phyloP scores from a whole-genome alignment of 2,888 invertebrate species.

The Tachina fera region DNA sequence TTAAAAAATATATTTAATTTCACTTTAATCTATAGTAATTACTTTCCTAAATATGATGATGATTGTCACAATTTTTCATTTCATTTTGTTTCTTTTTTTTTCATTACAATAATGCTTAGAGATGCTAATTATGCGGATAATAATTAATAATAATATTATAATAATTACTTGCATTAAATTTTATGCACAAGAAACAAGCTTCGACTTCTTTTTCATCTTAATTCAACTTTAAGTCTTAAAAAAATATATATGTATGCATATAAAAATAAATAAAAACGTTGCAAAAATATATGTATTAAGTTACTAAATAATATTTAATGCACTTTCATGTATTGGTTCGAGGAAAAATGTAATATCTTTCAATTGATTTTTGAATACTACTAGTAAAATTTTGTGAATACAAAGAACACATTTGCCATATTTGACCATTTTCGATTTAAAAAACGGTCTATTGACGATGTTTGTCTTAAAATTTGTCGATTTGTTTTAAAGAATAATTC shows the following conservation, averaged over 20 bases:
- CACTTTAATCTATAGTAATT: constrained; percentile 67
- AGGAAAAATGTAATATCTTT: constrained; percentile 34
- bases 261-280: constrained; percentile 8
- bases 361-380: not conserved
- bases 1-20: constrained; percentile 53
- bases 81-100: constrained; percentile 24
- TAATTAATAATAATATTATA: constrained; percentile 53
- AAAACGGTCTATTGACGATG: no score
- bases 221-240: constrained; percentile 18
- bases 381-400: not conserved
- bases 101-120: constrained; percentile 1
- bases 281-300: constrained; percentile 16
- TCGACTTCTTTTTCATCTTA: constrained; percentile 11
- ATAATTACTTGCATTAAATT: constrained; percentile 50
- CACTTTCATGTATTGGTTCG: constrained; percentile 49
- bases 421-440: not conserved
- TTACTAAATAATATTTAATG: constrained; percentile 30
- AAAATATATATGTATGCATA: not conserved
- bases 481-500: no score
- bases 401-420: not conserved
- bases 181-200: constrained; percentile 70
- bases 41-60: constrained; percentile 53
- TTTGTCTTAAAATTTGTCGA: no score
- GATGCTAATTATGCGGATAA: constrained; percentile 47
- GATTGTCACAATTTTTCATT: constrained; percentile 16